Evolutionary conservation across 2,888 invertebrate genomes (phyloP), one percentile per base, ranked within the genome.

Genomic region (Rhynchonema sp.): DNA sequence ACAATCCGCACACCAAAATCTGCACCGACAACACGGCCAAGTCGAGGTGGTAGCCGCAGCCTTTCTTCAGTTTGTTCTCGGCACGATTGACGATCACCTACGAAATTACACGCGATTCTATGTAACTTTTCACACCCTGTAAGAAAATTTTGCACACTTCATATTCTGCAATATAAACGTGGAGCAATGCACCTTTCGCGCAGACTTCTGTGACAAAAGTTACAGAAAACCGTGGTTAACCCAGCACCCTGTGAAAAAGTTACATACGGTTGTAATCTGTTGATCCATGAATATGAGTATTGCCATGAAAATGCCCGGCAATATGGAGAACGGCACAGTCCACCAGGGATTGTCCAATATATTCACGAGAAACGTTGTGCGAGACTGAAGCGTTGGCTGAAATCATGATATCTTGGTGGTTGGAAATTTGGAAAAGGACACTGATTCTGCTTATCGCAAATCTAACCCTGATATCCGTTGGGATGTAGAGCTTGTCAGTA

Each of bases 201-300:
- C n/a, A n/a, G n/a, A n/a, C n/a, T n/a, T n/a, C n/a, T n/a, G n/a
- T n/a, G n/a, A n/a, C n/a, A n/a, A n/a, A n/a, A n/a, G n/a, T n/a
- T n/a, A n/a, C n/a, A n/a, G n/a, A n/a, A n/a, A n/a, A n/a, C n/a
- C n/a, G n/a, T n/a, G n/a, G n/a, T n/a, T n/a, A n/a, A n/a, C n/a
- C n/a, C n/a, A n/a, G n/a, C n/a, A n/a, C n/a, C n/a, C n/a, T n/a
- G n/a, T n/a, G n/a, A n/a, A n/a, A n/a, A n/a, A n/a, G n/a, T n/a
- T 13, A 38, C 38, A 6, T 6, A 38, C 52, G 3, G 54, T 22
- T 1, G 75, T 92, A 64, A 96, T 94, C 78, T 94, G 94, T 73
- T 94, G 94, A 79, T 94, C 94, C 91, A 96, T 92, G 74, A 94
- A 94, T 71, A 96, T 89, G n/a, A 94, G 78, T 70, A 96, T 94